Percentiles rank a stretch among this genome's conserved stretches.
Evolutionary conservation across 1,140 invertebrate genomes (phyloP).

Genomic region (Hetaerina americana): DNA sequence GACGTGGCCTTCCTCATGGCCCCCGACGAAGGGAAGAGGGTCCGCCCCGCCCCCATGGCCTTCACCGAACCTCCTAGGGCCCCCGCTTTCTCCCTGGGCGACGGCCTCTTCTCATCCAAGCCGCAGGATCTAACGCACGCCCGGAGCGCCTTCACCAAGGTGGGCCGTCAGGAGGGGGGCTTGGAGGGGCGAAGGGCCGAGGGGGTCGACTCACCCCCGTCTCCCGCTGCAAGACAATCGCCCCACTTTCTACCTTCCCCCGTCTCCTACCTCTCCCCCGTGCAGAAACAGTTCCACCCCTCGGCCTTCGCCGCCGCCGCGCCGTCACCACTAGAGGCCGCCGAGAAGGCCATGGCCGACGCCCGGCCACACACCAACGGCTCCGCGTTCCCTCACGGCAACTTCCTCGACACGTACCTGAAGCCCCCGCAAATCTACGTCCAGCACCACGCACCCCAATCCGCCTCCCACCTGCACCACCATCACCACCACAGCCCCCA

Average conservation of each 20-base stretch:
- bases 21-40: constrained; percentile 48
- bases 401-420: constrained; percentile 23
- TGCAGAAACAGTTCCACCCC: constrained; percentile 12
- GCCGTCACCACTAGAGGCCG: constrained; percentile 30
- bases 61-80: constrained; percentile 11
- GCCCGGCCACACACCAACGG: constrained; percentile 12
- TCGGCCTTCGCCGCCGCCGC: constrained; percentile 26
- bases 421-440: constrained; percentile 27
- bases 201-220: not conserved
- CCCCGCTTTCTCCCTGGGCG: constrained; percentile 18
- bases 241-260: constrained; percentile 7
- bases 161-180: constrained; percentile 24
- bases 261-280: constrained; percentile 4
- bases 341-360: constrained; percentile 34
- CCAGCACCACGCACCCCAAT: constrained; percentile 24
- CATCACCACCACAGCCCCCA: constrained; percentile 35
- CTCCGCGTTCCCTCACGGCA: constrained; percentile 21
- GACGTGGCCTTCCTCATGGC: constrained; percentile 79
- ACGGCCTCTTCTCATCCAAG: constrained; percentile 22
- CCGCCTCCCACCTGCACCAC: constrained; percentile 27
- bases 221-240: constrained; percentile 5
- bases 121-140: constrained; percentile 23
- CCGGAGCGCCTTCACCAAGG: constrained; percentile 29
- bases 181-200: constrained; percentile 20
- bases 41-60: constrained; percentile 26